Evolutionary conservation across 30 jellyfish, hydroid and myxozoan genomes (phyloP), one percentile per base, ranked within the genome.

Genomic region (Mastigias papua): DNA sequence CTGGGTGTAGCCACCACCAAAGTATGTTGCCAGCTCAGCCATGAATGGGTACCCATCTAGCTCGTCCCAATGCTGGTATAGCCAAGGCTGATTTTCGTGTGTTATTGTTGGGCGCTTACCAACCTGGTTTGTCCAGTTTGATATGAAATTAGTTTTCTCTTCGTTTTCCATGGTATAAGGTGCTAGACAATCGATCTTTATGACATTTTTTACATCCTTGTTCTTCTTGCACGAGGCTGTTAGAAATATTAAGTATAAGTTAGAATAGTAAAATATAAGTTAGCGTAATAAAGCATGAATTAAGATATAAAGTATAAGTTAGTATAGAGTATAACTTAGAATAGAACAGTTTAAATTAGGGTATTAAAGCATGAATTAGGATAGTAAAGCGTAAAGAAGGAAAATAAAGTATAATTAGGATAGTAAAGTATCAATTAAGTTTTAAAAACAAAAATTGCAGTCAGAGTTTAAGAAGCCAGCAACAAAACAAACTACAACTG

Each of bases 1-100:
- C 83, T 86, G 90, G 25, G 93, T 91, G 77, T 93, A 93, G 34
- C 99, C 99, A 1, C 99, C 99, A 8, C 99, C 99, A 48, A 73
- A 89, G 80, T 95, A 95, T 48, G 99, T 90, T 27, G 93, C 77
- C 62, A 93, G 93, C 61, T 95, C 95, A 13, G 97, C 99, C 93
- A 92, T 51, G 80, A 81, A 77, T 25, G 99, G 99, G 80, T 95
- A 95, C 54, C 97, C 97, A 58, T 95, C 99, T n/a, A 95, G 93
- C 13, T 85, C 97, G 22, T 61, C 13, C 99, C 99, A 95, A 13
- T 78, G 66, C 72, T 95, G 99, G 69, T 89, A 95, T 26, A 92
- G 66, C 99, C 99, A 95, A 8, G 97, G 99, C 63, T 70, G 88
- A 31, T 82, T 90, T 26, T 3, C 29, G 16, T 90, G 98, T 15